phyloP scores from a whole-genome alignment of 2,888 invertebrate species.

The Leptinotarsa haldemani region DNA sequence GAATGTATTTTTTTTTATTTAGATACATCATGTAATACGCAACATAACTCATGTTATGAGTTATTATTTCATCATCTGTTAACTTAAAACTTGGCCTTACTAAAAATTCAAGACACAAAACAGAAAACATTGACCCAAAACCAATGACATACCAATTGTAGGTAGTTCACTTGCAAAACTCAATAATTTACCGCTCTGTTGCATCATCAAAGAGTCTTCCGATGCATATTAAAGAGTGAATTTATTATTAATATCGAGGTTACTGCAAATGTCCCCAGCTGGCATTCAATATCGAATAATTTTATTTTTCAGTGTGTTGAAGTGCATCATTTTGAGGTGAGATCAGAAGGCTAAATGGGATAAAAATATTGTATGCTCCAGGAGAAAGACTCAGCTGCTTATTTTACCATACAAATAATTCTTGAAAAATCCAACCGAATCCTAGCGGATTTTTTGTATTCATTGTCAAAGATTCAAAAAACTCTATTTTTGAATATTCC shows the following conservation, averaged over 20 bases:
- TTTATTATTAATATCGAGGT: slow-evolving; percentile 17
- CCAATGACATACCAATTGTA: slow-evolving; percentile 31
- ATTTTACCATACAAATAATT: too few species aligned
- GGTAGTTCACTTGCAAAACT: slow-evolving; percentile 27
- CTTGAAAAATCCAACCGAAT: too few species aligned
- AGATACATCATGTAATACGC: too few species aligned
- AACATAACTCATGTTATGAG: too few species aligned
- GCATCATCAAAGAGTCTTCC: slow-evolving; percentile 7
- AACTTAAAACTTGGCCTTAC: not conserved
- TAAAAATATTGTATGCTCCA: too few species aligned
- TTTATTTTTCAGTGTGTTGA: not conserved
- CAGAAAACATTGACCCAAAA: slow-evolving; percentile 40
- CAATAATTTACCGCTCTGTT: slow-evolving; percentile 6
- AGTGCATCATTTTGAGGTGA: not conserved
- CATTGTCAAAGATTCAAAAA: too few species aligned
- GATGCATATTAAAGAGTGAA: slow-evolving; percentile 21
- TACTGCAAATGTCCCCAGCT: not conserved
- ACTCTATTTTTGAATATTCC: too few species aligned
- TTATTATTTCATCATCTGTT: not conserved
- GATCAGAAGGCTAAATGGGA: not conserved
- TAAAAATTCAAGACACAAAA: slow-evolving; percentile 37
- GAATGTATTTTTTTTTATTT: too few species aligned
- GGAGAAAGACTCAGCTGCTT: too few species aligned
- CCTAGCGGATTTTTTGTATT: too few species aligned
- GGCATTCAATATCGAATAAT: not conserved